Base-by-base conservation (phyloP, 2,113 vertebrate species). In the Plectropomus leopardus region DNA sequence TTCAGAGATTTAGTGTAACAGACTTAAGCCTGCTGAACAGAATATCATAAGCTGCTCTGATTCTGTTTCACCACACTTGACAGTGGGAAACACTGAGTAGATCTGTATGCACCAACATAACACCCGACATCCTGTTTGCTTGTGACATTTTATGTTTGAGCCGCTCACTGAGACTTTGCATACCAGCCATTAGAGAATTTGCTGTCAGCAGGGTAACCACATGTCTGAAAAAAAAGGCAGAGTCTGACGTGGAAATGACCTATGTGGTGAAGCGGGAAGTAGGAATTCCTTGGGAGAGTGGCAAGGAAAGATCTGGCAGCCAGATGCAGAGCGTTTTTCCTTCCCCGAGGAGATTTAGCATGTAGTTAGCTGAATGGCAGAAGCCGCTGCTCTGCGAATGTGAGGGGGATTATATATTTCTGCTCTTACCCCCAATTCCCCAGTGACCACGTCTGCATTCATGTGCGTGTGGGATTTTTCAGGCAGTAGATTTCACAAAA, bases 281-380 rank as follows among this genome's bases (percentile, higher is more conserved):
- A 69, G 78, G 82, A 92, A 86, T 94, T 92, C 82, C 77, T 92
- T 86, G 78, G 87, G 83, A 90, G 87, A 85, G 83, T 83, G 88
- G 86, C 87, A 83, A 68, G 36, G 54, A 90, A 86, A 84, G 89
- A 89, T 94, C 94, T 95, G 94, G 93, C 88, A 76, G 74, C 95
- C 94, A 95, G 94, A 95, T 95, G 94, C 92, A 86, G 78, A 65
- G 60, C 34, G 10, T 67, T 78, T 86, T 89, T 88, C 66, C 87
- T 87, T 88, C 89, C 90, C 87, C 47, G 79, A 74, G 89, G 91
- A 92, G 89, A 83, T 90, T 82, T 86, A 89, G 88, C 72, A 44
- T 89, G 82, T 83, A 81, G 75, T 89, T 88, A 86, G 76, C 47
- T 80, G 69, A 86, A 86, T 83, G 76, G 83, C 72, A 78, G 80